phyloP scores from a whole-genome alignment of 2,797 vertebrate genomes.

The Leptoclinus maculatus region DNA sequence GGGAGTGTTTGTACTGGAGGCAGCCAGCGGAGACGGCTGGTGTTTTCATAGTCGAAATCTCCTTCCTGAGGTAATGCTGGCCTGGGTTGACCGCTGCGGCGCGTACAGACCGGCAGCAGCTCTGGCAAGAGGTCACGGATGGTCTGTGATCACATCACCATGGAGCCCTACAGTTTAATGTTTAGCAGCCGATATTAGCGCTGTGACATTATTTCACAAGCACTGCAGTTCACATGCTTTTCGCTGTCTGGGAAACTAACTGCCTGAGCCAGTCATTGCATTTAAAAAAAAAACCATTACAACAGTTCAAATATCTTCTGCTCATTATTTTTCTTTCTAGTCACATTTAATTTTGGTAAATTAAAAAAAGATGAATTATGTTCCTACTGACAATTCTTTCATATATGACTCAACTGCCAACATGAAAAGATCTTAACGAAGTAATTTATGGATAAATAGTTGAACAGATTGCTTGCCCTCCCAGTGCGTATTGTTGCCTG shows the following conservation, averaged over 20 bases:
- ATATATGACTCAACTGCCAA: slow-evolving; percentile 26
- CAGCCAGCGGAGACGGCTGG: slow-evolving; percentile 72
- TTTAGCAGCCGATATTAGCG: slow-evolving; percentile 41
- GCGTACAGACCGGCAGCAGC: slow-evolving; percentile 41
- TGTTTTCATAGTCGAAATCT: slow-evolving; percentile 79
- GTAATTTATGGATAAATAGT: slow-evolving; percentile 60
- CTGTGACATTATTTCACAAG: slow-evolving; percentile 39
- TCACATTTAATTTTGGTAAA: slow-evolving; percentile 12
- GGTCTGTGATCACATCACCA: slow-evolving; percentile 57
- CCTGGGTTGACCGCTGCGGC: slow-evolving; percentile 68
- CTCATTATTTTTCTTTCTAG: background rate
- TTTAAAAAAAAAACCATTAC: slow-evolving; percentile 23
- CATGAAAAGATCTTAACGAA: slow-evolving; percentile 31
- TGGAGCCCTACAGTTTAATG: slow-evolving; percentile 52
- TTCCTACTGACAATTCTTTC: slow-evolving; percentile 11
- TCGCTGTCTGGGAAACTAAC: slow-evolving; percentile 8
- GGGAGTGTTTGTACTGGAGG: slow-evolving; percentile 79
- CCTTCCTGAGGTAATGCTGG: slow-evolving; percentile 80
- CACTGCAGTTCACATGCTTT: background rate
- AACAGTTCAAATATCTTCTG: slow-evolving; percentile 17
- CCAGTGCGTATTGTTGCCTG: slow-evolving; percentile 50
- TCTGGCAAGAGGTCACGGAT: slow-evolving; percentile 49
- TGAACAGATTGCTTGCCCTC: slow-evolving; percentile 53
- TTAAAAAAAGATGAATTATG: slow-evolving; percentile 31
- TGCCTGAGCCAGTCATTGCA: background rate